Conservation (phyloP, 2,888 invertebrate genomes). For the Orchesellides sinensis region DNA sequence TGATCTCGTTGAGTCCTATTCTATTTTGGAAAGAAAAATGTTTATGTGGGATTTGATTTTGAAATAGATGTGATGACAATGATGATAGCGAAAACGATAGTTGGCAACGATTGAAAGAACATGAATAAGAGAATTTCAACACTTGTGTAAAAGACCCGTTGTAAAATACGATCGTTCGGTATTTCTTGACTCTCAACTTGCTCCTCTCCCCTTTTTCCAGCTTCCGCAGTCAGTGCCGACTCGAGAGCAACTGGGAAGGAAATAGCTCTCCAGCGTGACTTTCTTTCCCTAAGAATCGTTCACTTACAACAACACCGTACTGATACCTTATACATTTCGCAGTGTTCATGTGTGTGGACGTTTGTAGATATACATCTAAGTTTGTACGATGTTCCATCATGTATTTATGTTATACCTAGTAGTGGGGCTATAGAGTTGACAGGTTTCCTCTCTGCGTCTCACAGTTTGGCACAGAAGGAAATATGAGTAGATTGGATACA, state of each 20-base stretch:
- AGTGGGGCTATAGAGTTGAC: too few species aligned
- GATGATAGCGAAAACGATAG: constrained; percentile 22
- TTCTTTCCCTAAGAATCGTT: constrained; percentile 37
- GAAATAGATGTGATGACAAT: constrained; percentile 34
- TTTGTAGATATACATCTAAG: too few species aligned
- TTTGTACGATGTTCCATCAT: too few species aligned
- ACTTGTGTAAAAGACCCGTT: too few species aligned
- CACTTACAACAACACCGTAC: constrained; percentile 23
- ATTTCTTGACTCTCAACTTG: not conserved
- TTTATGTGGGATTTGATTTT: constrained; percentile 43
- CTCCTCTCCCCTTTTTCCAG: constrained; percentile 15
- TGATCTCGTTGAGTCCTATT: not conserved
- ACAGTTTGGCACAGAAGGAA: too few species aligned
- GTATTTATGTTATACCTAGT: not conserved
- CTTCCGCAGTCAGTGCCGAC: constrained; percentile 55
- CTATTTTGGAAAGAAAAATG: constrained; percentile 2
- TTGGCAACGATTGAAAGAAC: not conserved
- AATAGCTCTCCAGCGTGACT: constrained; percentile 55
- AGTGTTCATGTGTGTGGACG: not conserved
- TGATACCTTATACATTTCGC: not conserved
- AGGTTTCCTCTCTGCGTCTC: too few species aligned
- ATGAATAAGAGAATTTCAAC: too few species aligned
- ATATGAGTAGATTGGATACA: too few species aligned
- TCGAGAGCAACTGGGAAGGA: constrained; percentile 56
- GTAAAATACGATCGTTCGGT: not conserved